A percentile compares a stretch with the other conserved stretches of the same genome.
phyloP scores from a whole-genome alignment of 2,113 vertebrate genomes.

The Ceyx melanurus region DNA sequence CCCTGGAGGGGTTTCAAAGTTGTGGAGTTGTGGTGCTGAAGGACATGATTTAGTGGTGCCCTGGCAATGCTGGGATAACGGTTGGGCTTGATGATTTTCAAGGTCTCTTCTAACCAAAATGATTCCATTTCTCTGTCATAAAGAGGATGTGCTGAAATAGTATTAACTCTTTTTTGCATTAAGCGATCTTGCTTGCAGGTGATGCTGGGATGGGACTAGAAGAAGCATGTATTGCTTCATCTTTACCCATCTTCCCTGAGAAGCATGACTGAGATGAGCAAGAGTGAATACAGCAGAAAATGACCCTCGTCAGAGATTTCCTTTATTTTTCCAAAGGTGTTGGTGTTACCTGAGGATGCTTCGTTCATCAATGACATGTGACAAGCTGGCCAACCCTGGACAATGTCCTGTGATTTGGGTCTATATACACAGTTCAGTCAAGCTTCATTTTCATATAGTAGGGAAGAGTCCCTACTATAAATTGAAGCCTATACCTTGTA shows the following conservation, averaged over 20 bases:
- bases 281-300: neutral
- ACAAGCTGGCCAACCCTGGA: neutral
- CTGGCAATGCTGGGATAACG: neutral
- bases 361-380: neutral
- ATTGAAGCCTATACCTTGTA: neutral
- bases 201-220: neutral
- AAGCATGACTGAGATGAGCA: accelerated
- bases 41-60: neutral
- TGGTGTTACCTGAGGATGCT: neutral
- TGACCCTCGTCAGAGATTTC: neutral
- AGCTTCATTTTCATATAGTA: neutral
- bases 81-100: neutral
- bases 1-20: neutral
- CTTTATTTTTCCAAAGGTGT: neutral
- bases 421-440: accelerated
- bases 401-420: no score
- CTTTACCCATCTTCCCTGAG: neutral
- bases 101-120: neutral
- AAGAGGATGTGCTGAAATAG: neutral
- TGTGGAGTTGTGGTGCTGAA: neutral
- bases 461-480: neutral
- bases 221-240: accelerated
- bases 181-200: neutral
- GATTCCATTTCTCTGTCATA: neutral
- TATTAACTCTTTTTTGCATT: accelerated